Evolutionary conservation across 2,888 invertebrate genomes (phyloP).

Genomic region (Eupithecia subumbrata): DNA sequence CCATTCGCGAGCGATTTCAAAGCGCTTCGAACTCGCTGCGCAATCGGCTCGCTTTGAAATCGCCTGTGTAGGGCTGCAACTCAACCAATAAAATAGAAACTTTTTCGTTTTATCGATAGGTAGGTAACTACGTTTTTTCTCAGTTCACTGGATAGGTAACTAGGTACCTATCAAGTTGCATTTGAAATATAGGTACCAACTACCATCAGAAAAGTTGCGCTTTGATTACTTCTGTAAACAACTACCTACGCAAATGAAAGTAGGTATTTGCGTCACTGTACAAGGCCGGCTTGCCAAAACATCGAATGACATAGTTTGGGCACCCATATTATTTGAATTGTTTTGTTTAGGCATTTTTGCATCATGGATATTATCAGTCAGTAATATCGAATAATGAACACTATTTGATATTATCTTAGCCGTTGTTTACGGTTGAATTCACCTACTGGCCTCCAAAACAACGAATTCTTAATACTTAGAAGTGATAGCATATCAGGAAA

Average conservation of each 20-base stretch:
- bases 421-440: not conserved
- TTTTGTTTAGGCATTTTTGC: not conserved
- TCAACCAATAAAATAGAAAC: no score
- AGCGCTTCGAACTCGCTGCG: no score
- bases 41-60: no score
- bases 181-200: no score
- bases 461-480: not conserved
- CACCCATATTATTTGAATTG: not conserved
- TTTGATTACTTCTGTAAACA: not conserved
- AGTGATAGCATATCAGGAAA: not conserved
- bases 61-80: no score
- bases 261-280: conserved; percentile 8
- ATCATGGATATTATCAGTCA: not conserved
- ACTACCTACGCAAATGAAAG: not conserved
- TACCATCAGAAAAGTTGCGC: no score
- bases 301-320: not conserved
- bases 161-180: no score
- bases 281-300: conserved; percentile 12
- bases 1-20: no score
- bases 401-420: not conserved
- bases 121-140: no score
- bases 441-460: not conserved
- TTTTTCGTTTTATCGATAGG: no score
- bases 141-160: no score
- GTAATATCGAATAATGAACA: not conserved